Evolutionary conservation across 2,113 vertebrate species (phyloP).

Genomic region (Pedetes capensis): DNA sequence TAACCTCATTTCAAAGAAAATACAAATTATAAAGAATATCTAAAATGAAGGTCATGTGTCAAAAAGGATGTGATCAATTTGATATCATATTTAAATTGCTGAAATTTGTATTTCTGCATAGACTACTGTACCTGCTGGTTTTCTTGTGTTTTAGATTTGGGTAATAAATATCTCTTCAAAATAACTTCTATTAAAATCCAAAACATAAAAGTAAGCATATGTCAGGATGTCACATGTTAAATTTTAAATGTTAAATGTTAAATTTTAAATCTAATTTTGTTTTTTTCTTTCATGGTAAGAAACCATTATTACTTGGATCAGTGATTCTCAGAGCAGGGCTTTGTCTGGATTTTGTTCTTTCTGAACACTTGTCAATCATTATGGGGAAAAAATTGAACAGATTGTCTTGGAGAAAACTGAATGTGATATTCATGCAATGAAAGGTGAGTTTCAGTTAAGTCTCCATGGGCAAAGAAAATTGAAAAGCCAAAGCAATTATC

Average conservation of each 20-base stretch:
- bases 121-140: not conserved
- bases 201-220: not conserved
- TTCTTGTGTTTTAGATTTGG: not conserved
- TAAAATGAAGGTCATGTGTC: not conserved
- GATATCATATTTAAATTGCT: slow-evolving; percentile 37
- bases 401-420: slow-evolving; percentile 49
- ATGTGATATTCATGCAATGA: slow-evolving; percentile 24
- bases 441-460: slow-evolving; percentile 48
- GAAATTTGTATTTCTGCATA: not conserved
- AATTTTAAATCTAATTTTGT: not conserved
- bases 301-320: not conserved
- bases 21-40: not conserved
- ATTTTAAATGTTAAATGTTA: slow-evolving; percentile 21
- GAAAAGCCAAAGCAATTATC: slow-evolving; percentile 44
- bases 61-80: not conserved
- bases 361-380: slow-evolving; percentile 49
- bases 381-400: slow-evolving; percentile 47
- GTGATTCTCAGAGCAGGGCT: not conserved
- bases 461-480: slow-evolving; percentile 31
- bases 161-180: not conserved
- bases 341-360: slow-evolving; percentile 49
- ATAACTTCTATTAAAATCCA: not conserved
- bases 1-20: slow-evolving; percentile 13
- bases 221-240: not conserved
- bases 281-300: not conserved